These are phyloP conservation scores for Athene noctua DNA, from an alignment of 2,113 vertebrate species.

Conservation along the genomic window DNA sequence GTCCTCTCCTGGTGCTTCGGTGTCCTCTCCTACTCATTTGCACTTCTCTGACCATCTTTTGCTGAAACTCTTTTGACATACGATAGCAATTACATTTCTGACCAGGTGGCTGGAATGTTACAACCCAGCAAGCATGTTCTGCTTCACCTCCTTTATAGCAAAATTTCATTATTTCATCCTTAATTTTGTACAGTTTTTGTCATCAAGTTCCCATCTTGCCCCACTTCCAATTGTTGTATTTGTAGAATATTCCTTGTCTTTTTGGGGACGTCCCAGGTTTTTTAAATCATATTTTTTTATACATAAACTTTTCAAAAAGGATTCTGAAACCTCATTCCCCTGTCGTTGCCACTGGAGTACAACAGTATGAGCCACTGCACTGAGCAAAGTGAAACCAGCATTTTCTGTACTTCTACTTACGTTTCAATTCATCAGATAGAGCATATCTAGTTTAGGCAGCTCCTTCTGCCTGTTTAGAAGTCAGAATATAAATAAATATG, in stretches of 20 bases:
- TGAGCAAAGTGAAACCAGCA: neutral
- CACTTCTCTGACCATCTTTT: neutral
- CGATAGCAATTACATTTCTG: neutral
- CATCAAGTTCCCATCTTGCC: neutral
- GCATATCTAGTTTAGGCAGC: neutral
- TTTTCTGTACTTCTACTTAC: neutral
- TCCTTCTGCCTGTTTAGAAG: neutral
- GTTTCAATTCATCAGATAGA: neutral
- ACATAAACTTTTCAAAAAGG: neutral
- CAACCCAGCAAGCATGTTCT: neutral
- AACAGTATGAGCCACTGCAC: neutral
- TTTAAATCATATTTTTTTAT: neutral
- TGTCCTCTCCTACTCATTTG: neutral
- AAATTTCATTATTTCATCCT: neutral
- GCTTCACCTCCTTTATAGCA: neutral
- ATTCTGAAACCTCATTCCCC: neutral
- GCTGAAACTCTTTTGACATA: neutral
- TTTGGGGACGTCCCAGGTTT: neutral
- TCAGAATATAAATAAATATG: constrained; percentile 12
- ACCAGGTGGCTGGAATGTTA: neutral
- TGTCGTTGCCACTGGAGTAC: neutral
- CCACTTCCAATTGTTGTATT: neutral
- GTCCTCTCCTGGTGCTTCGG: neutral
- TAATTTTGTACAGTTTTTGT: neutral
- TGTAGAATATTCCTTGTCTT: neutral